Evolutionary conservation across 2,888 invertebrate genomes (phyloP), one percentile per base, ranked within the genome.

Genomic region (Pandemis cinnamomeana): DNA sequence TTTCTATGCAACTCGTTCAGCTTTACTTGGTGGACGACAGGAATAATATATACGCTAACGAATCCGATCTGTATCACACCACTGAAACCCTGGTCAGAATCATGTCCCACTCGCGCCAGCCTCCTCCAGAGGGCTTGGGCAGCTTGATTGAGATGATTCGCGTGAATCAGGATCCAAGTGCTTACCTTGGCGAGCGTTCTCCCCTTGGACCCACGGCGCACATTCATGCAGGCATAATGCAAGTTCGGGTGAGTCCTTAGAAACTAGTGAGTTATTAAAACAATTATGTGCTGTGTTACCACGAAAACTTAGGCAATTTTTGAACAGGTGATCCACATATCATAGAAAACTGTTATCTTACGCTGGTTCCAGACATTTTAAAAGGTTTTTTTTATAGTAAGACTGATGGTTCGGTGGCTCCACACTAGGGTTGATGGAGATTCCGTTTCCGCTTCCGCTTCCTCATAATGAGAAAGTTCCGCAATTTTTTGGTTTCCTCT

Each of bases 1-100:
- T 99, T 87, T 97, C 98, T 13, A 99, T 98, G 96, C 98, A 98
- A 82, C 93, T 99, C 27, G 96, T 99, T 2, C 98, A 98, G 88
- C 94, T 97, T 73, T 97, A 98, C 84, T 95, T 98, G 36, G 95
- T 98, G 64, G 98, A 96, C 76, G 98, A 98, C 82, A 95, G 98
- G 76, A 96, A 96, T 76, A 96, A 96, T 75, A 95, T 96, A 61
- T 95, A 96, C 80, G 96, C 98, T 5, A 96, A 96, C 62, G 98
- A 98, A 85, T 96, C 96, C 41, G 99, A 99, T 85, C 95, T 99
- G 64, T 96, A 96, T 84, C 97, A 98, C 85, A 98, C 98, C 0
- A 97, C 99, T 55, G 99, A 99, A 83, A 96, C 97, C 80, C 92
- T 99, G 48, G 96, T 96, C 5, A 95, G 97, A 75, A 95, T 98